These are phyloP conservation scores for Cataglyphis rosenhaueri DNA, from an alignment of 2,888 invertebrate species.

Conservation along the genomic window DNA sequence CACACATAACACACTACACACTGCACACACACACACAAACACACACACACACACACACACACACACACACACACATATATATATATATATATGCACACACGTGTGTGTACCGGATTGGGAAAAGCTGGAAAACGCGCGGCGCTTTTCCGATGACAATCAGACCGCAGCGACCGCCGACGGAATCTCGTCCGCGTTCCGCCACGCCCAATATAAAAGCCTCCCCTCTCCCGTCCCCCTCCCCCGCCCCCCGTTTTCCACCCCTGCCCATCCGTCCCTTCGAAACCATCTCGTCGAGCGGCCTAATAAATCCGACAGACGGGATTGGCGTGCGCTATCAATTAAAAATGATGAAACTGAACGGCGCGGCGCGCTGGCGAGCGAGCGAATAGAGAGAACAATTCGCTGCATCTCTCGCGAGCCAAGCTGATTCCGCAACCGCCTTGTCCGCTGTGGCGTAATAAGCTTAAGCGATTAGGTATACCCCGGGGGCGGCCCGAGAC, in stretches of 20 bases:
- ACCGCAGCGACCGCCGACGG: constrained; percentile 68
- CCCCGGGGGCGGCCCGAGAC: constrained; percentile 68
- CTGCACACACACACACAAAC: not conserved
- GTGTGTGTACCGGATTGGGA: constrained; percentile 38
- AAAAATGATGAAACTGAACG: constrained; percentile 83
- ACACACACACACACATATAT: not conserved
- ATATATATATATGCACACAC: not conserved
- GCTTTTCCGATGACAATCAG: constrained; percentile 70
- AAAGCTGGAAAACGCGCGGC: constrained; percentile 72
- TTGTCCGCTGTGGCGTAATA: constrained; percentile 78
- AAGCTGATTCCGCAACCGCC: constrained; percentile 66
- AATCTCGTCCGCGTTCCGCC: constrained; percentile 65
- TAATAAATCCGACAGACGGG: constrained; percentile 82
- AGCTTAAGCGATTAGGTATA: constrained; percentile 83
- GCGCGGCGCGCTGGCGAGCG: constrained; percentile 58
- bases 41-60: not conserved
- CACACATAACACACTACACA: not conserved
- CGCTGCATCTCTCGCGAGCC: constrained; percentile 37
- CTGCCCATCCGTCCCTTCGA: constrained; percentile 59
- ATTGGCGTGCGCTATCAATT: constrained; percentile 83
- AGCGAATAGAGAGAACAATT: constrained; percentile 5
- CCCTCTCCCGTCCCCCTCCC: not conserved
- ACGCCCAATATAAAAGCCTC: constrained; percentile 74
- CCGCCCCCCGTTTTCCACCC: constrained; percentile 57
- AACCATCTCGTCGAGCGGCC: constrained; percentile 77